A percentile compares a stretch with the other conserved stretches of the same genome.
Conservation (phyloP, 2,888 invertebrate species). For the Syrphus vitripennis region DNA sequence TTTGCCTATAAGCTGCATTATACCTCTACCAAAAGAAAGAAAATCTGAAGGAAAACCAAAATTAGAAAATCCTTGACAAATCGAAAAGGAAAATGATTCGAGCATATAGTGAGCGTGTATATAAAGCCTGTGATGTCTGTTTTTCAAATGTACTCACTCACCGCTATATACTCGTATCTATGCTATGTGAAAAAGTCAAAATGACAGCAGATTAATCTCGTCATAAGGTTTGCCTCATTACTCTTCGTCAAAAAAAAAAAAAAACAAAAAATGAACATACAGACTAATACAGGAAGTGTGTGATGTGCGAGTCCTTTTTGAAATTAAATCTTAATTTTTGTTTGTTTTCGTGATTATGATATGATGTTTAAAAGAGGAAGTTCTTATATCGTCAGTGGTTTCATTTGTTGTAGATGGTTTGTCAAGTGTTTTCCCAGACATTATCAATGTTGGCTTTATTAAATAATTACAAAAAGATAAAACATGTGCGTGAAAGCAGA, state of each 20-base stretch:
- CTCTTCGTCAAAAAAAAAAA: constrained; percentile 32
- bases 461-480: constrained; percentile 31
- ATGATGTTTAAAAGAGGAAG: constrained; percentile 8
- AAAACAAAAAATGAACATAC: not conserved
- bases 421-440: constrained; percentile 26
- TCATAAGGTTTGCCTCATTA: constrained; percentile 59
- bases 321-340: constrained; percentile 49
- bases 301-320: not conserved
- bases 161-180: not conserved
- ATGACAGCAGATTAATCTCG: constrained; percentile 55
- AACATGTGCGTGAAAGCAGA: constrained; percentile 12
- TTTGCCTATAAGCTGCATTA: not conserved
- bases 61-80: constrained; percentile 67
- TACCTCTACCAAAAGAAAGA: not conserved
- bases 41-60: constrained; percentile 62
- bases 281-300: not conserved
- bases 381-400: not conserved
- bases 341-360: constrained; percentile 41
- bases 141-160: constrained; percentile 35
- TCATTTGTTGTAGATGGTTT: constrained; percentile 13
- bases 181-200: constrained; percentile 52
- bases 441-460: constrained; percentile 26
- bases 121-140: constrained; percentile 24
- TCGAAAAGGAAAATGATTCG: constrained; percentile 51
- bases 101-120: constrained; percentile 25